phyloP scores from a whole-genome alignment of 37 sponge, comb jelly and placozoan genomes.

The Mnemiopsis leidyi region DNA sequence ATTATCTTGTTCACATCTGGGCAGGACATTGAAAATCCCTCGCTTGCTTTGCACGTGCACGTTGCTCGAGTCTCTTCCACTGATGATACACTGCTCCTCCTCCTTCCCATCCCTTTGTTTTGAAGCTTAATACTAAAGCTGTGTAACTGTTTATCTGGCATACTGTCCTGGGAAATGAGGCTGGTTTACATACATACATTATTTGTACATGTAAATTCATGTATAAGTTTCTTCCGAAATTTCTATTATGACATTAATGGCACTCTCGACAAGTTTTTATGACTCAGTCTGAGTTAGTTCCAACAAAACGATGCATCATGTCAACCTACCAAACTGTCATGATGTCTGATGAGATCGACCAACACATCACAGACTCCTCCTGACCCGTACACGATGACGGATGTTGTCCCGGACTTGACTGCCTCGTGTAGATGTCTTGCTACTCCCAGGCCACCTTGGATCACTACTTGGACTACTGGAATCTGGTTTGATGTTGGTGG shows the following conservation, averaged over 20 bases:
- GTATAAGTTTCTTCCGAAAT: too few species aligned
- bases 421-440: neutral
- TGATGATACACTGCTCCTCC: neutral
- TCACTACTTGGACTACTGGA: slow-evolving; percentile 47
- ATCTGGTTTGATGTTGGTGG: too few species aligned
- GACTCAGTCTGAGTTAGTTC: too few species aligned
- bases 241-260: too few species aligned
- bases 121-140: neutral
- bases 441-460: slow-evolving; percentile 32
- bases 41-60: neutral
- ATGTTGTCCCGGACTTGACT: slow-evolving; percentile 15
- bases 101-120: neutral
- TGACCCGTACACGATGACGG: slow-evolving; percentile 36
- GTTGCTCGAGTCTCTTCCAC: neutral
- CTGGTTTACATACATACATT: too few species aligned
- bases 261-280: too few species aligned
- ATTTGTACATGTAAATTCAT: too few species aligned
- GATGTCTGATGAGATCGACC: slow-evolving; percentile 13
- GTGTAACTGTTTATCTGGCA: neutral
- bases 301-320: too few species aligned
- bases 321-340: neutral
- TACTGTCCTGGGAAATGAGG: neutral
- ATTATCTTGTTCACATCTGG: neutral
- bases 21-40: neutral
- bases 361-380: slow-evolving; percentile 50